These are phyloP conservation scores for Anguilla megastoma DNA, from an alignment of 2,797 vertebrate species.

Conservation along the genomic window DNA sequence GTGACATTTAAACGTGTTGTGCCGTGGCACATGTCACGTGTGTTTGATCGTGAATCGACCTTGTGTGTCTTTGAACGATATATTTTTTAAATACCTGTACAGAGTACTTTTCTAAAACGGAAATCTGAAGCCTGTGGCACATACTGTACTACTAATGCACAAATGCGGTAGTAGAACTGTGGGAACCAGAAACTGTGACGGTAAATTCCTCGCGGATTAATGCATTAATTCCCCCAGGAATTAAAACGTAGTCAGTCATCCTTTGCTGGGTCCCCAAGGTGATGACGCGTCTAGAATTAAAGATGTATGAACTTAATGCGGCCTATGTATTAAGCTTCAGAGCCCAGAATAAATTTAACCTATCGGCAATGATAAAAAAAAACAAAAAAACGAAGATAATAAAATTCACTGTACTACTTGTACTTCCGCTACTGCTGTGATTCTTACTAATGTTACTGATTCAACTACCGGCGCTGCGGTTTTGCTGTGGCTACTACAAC, in stretches of 20 bases:
- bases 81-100: neutral
- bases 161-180: neutral
- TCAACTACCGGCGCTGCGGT: too few relatives aligned
- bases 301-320: neutral
- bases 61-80: neutral
- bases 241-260: conserved; percentile 17
- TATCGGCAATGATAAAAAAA: neutral
- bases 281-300: conserved; percentile 15
- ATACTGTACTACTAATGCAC: neutral
- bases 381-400: neutral
- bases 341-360: neutral
- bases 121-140: neutral
- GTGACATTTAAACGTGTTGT: neutral
- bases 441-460: neutral
- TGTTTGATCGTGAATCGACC: neutral
- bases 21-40: neutral
- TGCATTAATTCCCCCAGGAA: conserved; percentile 7
- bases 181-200: neutral
- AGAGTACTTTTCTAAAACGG: neutral
- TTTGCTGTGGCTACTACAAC: neutral
- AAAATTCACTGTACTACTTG: too few relatives aligned
- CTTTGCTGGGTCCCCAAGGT: conserved; percentile 26
- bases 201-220: conserved; percentile 14
- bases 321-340: neutral
- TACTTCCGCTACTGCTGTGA: neutral